A percentile compares a stretch with the other conserved stretches of the same genome.
Evolutionary conservation across 2,113 vertebrate genomes (phyloP).

Genomic region (Gracilinanus agilis): DNA sequence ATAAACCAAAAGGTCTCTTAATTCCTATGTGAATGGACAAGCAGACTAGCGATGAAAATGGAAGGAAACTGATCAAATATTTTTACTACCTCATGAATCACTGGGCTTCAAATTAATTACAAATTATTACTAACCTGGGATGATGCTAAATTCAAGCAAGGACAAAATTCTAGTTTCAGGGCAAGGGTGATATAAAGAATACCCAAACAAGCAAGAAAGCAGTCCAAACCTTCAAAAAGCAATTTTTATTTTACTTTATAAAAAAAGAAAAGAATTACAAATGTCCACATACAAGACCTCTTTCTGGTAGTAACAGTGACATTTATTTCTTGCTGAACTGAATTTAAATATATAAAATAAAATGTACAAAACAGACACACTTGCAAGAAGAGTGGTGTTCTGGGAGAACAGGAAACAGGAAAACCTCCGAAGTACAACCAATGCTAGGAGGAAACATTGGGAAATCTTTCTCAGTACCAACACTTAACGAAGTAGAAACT

Average conservation of each 20-base stretch:
- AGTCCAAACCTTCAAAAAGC: not conserved
- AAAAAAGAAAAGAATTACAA: constrained; percentile 8
- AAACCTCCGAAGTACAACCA: constrained; percentile 36
- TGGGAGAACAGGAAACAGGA: constrained; percentile 49
- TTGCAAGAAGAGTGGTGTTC: not conserved
- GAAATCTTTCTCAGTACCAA: constrained; percentile 45
- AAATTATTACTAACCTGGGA: no score
- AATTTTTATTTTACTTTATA: not conserved
- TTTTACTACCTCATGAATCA: constrained; percentile 2
- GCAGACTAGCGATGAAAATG: not conserved
- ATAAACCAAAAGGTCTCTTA: not conserved
- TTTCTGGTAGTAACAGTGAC: not conserved
- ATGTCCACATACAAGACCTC: not conserved
- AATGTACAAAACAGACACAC: not conserved
- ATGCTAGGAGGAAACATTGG: not conserved
- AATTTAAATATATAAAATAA: not conserved
- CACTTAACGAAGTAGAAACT: constrained; percentile 33
- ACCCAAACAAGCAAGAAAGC: constrained; percentile 18
- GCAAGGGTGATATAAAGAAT: not conserved
- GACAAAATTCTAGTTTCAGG: constrained; percentile 4
- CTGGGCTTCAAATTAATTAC: not conserved
- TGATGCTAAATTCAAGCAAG: not conserved
- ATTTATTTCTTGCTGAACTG: constrained; percentile 36
- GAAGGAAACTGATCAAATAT: not conserved
- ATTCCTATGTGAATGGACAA: not conserved